These are phyloP conservation scores for Scaeva pyrastri DNA, from an alignment of 2,888 invertebrate genomes.

Conservation along the genomic window DNA sequence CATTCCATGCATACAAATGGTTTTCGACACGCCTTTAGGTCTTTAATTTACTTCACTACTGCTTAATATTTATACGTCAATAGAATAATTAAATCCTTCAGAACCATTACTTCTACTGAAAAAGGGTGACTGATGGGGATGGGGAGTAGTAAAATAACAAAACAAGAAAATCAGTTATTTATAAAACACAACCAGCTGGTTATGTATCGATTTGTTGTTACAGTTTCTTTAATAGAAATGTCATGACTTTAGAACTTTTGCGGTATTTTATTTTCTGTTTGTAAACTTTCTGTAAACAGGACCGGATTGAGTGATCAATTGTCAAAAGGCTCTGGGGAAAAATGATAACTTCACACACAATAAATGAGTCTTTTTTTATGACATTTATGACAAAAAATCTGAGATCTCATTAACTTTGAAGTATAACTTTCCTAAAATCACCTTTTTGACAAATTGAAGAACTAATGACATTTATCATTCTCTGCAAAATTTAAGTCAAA, in stretches of 20 bases:
- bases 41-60: neutral
- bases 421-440: no score
- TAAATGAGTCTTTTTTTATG: neutral
- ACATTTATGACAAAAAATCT: no score
- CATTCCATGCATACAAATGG: slow-evolving; percentile 39
- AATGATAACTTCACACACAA: neutral
- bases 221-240: slow-evolving; percentile 9
- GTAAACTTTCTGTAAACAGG: neutral
- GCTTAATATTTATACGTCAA: slow-evolving; percentile 12
- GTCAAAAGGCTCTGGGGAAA: neutral
- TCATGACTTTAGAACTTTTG: neutral
- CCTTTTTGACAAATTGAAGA: no score
- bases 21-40: neutral
- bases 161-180: slow-evolving; percentile 13
- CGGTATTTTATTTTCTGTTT: neutral
- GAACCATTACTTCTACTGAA: neutral
- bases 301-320: neutral
- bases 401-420: no score
- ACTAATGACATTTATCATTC: no score
- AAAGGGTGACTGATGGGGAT: neutral
- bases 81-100: slow-evolving; percentile 47
- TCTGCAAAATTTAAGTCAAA: neutral
- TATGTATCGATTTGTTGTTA: slow-evolving; percentile 29
- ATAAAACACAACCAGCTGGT: slow-evolving; percentile 28
- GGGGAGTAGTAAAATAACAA: neutral